Base-by-base conservation (phyloP, 2,113 vertebrate genomes). In the Macaca nemestrina region DNA sequence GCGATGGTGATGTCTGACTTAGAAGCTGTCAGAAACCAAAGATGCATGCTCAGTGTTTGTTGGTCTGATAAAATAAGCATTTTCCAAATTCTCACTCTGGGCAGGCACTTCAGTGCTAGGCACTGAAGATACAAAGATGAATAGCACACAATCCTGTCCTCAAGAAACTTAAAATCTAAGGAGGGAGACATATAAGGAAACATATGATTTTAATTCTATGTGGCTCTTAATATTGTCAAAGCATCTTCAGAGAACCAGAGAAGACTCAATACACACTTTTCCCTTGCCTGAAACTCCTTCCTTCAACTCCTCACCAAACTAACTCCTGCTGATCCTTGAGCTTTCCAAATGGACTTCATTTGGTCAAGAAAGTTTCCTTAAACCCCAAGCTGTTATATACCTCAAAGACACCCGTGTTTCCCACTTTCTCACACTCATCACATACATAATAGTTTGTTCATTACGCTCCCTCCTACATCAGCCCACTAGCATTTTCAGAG, bases 21-120 rank as follows among this genome's bases (percentile, higher is more conserved):
- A 83, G 61, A 89, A 96, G 79, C 10, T 75, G 27, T 81, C 48
- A 83, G 48, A 92, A 89, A n/a, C 73, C 79, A 86, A 68, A 55
- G 57, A 20, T 1, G 13, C 14, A 70, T 0, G 35, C 38, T 87
- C 52, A n/a, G 25, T 32, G 20, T 48, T 50, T 23, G 45, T 2
- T 67, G 43, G 16, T 59, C 79, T 64, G 90, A 85, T n/a, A 30
- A 88, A 68, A 61, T 35, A 90, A 91, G 76, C 40, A 68, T 17
- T 18, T 30, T 30, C 45, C 79, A 35, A 40, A 30, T 6, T n/a
- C 52, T 43, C 4, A 27, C 30, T 6, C 10, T 9, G 8, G 14
- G 22, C 78, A 86, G 64, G 50, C 17, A 57, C 8, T 82, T 59
- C 23, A 0, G 9, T 6, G 11, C 38, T 88, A 5, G 1, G 40